Evolutionary conservation across 1,140 invertebrate species (phyloP).

Genomic region (Calliopsis andreniformis): DNA sequence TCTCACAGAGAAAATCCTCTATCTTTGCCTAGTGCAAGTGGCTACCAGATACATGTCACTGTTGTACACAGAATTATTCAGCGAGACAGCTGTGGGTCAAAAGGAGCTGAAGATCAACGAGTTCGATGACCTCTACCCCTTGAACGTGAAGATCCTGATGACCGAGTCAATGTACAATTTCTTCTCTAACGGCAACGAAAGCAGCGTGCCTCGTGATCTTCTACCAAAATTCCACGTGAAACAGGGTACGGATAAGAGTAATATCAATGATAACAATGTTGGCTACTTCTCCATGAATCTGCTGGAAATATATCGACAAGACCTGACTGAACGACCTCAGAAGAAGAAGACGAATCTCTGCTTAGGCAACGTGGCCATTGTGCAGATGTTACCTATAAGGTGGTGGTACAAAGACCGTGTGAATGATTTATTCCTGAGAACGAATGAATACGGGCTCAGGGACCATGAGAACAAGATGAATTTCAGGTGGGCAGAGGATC

Average conservation of each 20-base stretch:
- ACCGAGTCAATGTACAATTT: constrained; percentile 1
- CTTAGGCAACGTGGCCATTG: background rate
- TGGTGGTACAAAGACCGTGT: constrained; percentile 1
- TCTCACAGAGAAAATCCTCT: constrained; percentile 24
- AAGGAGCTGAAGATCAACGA: background rate
- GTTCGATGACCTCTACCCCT: constrained; percentile 19
- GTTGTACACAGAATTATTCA: constrained; percentile 19
- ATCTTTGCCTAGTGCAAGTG: constrained; percentile 1
- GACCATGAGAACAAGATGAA: background rate
- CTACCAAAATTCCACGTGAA: background rate
- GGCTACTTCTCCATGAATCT: background rate
- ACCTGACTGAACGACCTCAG: background rate
- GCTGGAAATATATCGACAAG: background rate
- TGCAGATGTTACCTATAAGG: background rate
- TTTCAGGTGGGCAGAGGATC: background rate
- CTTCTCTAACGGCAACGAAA: background rate
- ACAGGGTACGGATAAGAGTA: background rate
- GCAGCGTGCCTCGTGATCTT: background rate
- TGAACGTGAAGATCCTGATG: constrained; percentile 5
- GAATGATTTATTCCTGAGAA: background rate
- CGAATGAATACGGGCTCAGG: background rate
- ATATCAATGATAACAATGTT: background rate
- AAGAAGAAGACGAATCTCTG: background rate
- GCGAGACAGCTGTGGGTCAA: background rate
- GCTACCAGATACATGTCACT: background rate